A percentile compares a stretch with the other conserved stretches of the same genome.
These are phyloP conservation scores for Zaprionus ornatus DNA, from an alignment of 1,140 invertebrate genomes.

Conservation along the genomic window DNA sequence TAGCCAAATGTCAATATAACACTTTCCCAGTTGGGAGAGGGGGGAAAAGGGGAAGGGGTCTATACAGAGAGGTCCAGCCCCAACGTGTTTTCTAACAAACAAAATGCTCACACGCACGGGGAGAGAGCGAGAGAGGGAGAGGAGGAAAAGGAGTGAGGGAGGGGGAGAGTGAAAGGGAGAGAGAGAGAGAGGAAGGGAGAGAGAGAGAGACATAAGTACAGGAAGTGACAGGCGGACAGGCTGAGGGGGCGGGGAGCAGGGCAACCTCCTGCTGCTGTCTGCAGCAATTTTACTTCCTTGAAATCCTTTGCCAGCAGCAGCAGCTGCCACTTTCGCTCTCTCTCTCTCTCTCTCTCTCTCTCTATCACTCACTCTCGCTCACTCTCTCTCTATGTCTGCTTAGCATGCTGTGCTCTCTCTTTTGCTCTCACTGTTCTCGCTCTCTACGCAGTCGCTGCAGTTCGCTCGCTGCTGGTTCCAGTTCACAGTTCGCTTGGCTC, in stretches of 20 bases:
- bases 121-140: not conserved
- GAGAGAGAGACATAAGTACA: slow-evolving; percentile 32
- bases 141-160: not conserved
- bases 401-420: slow-evolving; percentile 16
- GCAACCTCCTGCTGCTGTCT: slow-evolving; percentile 54
- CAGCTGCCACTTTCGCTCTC: slow-evolving; percentile 28
- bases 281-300: slow-evolving; percentile 80
- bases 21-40: slow-evolving; percentile 51
- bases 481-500: slow-evolving; percentile 53
- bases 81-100: slow-evolving; percentile 49
- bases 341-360: not conserved
- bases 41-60: not conserved
- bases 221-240: slow-evolving; percentile 61
- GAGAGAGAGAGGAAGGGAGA: not conserved
- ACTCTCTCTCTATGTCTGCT: slow-evolving; percentile 13
- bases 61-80: slow-evolving; percentile 17
- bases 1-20: slow-evolving; percentile 78
- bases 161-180: not conserved
- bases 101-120: slow-evolving; percentile 28
- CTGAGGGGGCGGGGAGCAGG: not conserved
- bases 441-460: not conserved
- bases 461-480: slow-evolving; percentile 16
- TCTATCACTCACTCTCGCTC: not conserved
- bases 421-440: not conserved
- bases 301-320: slow-evolving; percentile 62